These are phyloP conservation scores for Chiloscyllium punctatum DNA, from an alignment of 2,797 vertebrate species.

Conservation along the genomic window DNA sequence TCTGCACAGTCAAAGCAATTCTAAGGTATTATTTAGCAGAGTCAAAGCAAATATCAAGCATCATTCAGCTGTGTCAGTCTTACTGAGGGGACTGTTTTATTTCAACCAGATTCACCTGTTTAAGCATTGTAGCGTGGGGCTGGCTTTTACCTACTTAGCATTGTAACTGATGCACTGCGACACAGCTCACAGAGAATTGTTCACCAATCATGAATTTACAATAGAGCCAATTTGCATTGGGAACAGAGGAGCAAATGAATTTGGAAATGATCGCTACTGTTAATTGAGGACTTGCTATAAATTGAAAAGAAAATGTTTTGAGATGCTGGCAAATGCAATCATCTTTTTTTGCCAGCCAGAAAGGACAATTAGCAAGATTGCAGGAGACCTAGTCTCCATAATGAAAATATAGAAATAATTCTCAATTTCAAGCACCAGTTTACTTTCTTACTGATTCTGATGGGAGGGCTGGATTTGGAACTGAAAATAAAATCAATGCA, in stretches of 20 bases:
- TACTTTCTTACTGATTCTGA: background rate
- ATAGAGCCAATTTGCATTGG: background rate
- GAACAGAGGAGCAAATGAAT: background rate
- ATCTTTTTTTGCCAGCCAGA: background rate
- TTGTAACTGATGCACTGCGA: slow-evolving; percentile 5
- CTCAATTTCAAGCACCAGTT: background rate
- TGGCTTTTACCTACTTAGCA: background rate
- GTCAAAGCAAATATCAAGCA: slow-evolving; percentile 11
- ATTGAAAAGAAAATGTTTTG: background rate
- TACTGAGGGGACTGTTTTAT: background rate
- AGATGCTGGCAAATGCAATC: background rate
- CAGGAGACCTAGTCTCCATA: background rate
- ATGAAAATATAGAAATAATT: background rate
- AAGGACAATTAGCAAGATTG: background rate
- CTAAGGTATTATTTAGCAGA: background rate
- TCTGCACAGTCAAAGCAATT: background rate
- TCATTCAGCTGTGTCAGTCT: background rate
- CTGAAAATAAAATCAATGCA: background rate
- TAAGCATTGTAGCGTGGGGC: background rate
- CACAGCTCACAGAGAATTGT: background rate
- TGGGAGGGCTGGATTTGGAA: background rate
- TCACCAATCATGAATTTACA: background rate
- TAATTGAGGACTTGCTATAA: background rate
- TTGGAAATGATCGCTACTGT: background rate
- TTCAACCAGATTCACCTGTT: background rate